Base-by-base conservation (phyloP, 2,888 invertebrate species). In the Microdon myrmicae region DNA sequence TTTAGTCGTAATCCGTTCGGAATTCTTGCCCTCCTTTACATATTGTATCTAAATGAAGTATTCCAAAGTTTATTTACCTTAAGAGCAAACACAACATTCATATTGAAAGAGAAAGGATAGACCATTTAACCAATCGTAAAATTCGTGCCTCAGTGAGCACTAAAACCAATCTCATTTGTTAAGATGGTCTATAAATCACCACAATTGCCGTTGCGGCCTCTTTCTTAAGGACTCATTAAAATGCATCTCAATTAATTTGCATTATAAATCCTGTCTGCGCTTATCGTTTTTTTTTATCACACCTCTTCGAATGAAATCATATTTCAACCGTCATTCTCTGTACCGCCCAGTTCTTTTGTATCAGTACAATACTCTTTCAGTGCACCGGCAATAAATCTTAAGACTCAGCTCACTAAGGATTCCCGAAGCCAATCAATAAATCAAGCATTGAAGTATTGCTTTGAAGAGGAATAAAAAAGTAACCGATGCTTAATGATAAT, bases 361-460 rank as follows among this genome's bases (percentile, higher is more conserved):
- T 35, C 13, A 25, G 3, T 20, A 60, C 47, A 59, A 59, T 35
- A 45, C 13, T 38, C 37, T 12, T 3, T 16, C 47, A 16, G 54
- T 60, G 41, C 54, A 14, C 20, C 8, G 23, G 41, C 23, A 55
- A 60, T 60, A 60, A 60, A 60, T 60, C 60, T 48, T 28, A 47
- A 54, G 35, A 47, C 47, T 47, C 41, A 35, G 29, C 34, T 32
- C 13, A 22, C 25, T 14, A 29, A 9, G 9, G 26, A 23, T 28
- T 43, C 49, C 25, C 44, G 20, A 35, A 59, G 45, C 35, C 59
- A 16, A 20, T 28, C 47, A 26, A 60, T 60, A 60, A 60, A 60
- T 60, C 60, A 60, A 48, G 43, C 38, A 60, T 60, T 55, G 55
- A 55, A 48, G 54, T 54, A 55, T 55, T 43, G 34, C 60, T 35